Evolutionary conservation across 2,797 vertebrate genomes (phyloP).

Genomic region (Craterocephalus amniculus): DNA sequence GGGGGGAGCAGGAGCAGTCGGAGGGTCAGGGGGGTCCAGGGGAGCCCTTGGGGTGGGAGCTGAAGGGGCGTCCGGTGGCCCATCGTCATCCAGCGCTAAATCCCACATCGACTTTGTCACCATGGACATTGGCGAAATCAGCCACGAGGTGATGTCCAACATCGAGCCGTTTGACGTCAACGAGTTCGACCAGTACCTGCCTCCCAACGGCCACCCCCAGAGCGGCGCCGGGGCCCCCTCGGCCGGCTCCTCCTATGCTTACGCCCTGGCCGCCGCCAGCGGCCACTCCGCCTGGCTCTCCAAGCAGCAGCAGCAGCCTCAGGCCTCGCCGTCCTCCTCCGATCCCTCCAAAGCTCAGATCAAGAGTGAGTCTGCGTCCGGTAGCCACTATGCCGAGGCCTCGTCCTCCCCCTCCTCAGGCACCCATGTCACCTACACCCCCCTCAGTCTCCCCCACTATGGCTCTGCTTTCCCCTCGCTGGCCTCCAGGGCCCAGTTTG

Average conservation of each 20-base stretch:
- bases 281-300: constrained; percentile 91
- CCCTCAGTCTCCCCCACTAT: constrained; percentile 96
- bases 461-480: constrained; percentile 96
- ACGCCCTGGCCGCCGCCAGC: constrained; percentile 90
- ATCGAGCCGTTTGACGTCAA: constrained; percentile 99
- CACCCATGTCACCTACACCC: constrained; percentile 95
- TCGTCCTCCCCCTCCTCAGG: constrained; percentile 85
- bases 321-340: constrained; percentile 77
- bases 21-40: constrained; percentile 80
- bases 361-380: constrained; percentile 81
- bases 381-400: constrained; percentile 89
- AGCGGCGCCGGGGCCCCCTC: constrained; percentile 78
- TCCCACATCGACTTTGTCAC: constrained; percentile 98
- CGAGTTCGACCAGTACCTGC: constrained; percentile 98
- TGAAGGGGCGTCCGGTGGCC: constrained; percentile 80
- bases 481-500: constrained; percentile 96
- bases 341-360: constrained; percentile 85
- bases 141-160: constrained; percentile 99
- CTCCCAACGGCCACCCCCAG: constrained; percentile 93
- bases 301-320: constrained; percentile 86
- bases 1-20: constrained; percentile 78
- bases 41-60: constrained; percentile 82
- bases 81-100: constrained; percentile 85
- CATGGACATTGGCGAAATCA: constrained; percentile 99
- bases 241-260: constrained; percentile 84